Percentiles rank a stretch among this genome's conserved stretches.
Conservation (phyloP, 2,113 vertebrate genomes). For the Telmatochromis sp. region DNA sequence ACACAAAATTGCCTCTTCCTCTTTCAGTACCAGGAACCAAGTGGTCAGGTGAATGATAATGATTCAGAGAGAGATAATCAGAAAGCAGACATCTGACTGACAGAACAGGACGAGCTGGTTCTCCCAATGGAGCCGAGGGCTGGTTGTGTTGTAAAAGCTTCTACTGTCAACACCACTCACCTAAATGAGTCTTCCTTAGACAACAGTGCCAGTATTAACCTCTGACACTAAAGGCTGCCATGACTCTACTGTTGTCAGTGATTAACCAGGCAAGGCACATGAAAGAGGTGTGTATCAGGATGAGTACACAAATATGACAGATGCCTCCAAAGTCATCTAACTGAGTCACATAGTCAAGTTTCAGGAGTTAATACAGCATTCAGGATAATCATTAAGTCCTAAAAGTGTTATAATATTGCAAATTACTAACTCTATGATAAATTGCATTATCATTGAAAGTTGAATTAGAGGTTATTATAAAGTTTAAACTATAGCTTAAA, state of each 20-base stretch:
- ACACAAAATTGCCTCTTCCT: background rate
- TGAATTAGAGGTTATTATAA: background rate
- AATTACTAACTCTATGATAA: background rate
- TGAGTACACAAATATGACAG: background rate
- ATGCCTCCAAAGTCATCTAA: background rate
- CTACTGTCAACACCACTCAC: background rate
- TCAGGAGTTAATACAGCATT: background rate
- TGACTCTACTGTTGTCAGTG: background rate
- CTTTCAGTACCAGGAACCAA: background rate
- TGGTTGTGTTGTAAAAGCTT: background rate
- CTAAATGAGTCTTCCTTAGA: background rate
- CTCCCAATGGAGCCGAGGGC: background rate
- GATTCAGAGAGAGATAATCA: background rate
- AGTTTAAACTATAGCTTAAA: background rate
- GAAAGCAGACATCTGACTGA: background rate
- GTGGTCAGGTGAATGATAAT: background rate
- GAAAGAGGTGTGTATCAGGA: background rate
- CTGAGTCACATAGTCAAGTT: background rate
- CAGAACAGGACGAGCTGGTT: slow-evolving; percentile 12
- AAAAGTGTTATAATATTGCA: background rate
- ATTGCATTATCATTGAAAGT: background rate
- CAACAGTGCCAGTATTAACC: background rate
- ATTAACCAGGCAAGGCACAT: background rate
- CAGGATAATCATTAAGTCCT: background rate
- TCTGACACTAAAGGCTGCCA: background rate